Evolutionary conservation across 1,140 invertebrate species (phyloP).

Genomic region (Oryctes rhinoceros): DNA sequence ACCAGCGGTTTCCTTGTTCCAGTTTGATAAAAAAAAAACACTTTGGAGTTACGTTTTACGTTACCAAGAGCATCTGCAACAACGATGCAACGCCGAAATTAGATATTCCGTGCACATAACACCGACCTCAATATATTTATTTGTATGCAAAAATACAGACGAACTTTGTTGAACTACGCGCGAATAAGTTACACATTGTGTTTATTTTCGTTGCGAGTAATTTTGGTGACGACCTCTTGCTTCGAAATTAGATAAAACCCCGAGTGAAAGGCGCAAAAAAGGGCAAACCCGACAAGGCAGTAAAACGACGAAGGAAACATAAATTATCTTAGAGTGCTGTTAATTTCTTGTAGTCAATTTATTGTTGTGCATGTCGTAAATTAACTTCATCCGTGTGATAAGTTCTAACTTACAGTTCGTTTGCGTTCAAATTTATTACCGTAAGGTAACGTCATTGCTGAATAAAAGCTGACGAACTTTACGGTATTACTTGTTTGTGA

Average conservation of each 20-base stretch:
- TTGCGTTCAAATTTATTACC: conserved; percentile 30
- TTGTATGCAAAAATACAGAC: no score
- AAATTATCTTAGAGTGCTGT: conserved; percentile 20
- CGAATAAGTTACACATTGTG: no score
- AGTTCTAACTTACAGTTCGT: conserved; percentile 30
- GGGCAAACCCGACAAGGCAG: background rate
- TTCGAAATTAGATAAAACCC: conserved; percentile 6
- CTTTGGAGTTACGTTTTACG: no score
- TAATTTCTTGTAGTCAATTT: conserved; percentile 36
- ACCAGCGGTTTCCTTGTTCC: no score
- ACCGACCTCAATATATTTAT: no score
- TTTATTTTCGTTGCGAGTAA: no score
- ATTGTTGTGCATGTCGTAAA: conserved; percentile 23
- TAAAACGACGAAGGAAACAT: conserved; percentile 7
- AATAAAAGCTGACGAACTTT: background rate
- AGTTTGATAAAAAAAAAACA: no score
- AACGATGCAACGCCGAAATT: no score
- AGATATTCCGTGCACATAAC: no score
- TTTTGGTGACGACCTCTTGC: background rate
- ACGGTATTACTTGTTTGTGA: background rate
- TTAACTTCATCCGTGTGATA: conserved; percentile 32
- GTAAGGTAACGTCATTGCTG: background rate
- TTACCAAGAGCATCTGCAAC: no score
- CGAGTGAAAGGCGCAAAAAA: background rate
- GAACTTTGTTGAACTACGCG: no score